Evolutionary conservation across 2,888 invertebrate genomes (phyloP).

Genomic region (Drosophila buzzatii): DNA sequence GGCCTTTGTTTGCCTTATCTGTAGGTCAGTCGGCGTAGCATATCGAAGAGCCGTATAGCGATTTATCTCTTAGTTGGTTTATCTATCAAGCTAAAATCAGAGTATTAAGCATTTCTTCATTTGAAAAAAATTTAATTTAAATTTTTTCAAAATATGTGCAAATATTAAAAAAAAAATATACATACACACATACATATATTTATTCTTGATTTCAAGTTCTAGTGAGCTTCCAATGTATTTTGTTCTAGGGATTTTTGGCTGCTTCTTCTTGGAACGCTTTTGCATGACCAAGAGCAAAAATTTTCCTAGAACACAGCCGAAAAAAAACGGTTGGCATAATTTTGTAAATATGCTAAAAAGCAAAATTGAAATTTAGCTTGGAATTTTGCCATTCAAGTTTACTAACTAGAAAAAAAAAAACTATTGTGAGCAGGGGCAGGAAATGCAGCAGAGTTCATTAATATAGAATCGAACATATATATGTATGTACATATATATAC

Average conservation of each 20-base stretch:
- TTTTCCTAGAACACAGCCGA: slow-evolving; percentile 26
- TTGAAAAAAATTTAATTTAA: not conserved
- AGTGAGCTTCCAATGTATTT: not conserved
- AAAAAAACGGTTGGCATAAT: slow-evolving; percentile 19
- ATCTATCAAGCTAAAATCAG: slow-evolving; percentile 11
- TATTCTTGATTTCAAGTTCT: not conserved
- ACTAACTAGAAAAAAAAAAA: slow-evolving; percentile 7
- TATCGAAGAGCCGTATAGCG: slow-evolving; percentile 15
- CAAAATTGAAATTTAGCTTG: slow-evolving; percentile 4
- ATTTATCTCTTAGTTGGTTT: slow-evolving; percentile 18
- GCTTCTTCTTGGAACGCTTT: not conserved
- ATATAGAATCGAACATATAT: slow-evolving; percentile 5
- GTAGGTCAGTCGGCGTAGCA: slow-evolving; percentile 38
- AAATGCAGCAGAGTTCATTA: slow-evolving; percentile 29
- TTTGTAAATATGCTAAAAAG: slow-evolving; percentile 17
- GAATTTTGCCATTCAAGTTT: not conserved
- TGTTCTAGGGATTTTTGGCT: not conserved
- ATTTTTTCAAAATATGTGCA: not conserved
- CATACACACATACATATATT: too few relatives aligned
- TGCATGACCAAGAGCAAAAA: slow-evolving; percentile 16
- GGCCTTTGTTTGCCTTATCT: slow-evolving; percentile 47
- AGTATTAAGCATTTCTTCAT: slow-evolving; percentile 18
- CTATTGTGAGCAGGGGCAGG: slow-evolving; percentile 7
- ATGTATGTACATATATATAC: too few relatives aligned
- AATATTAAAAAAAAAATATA: not conserved